Conservation (phyloP, 2,888 invertebrate species). For the Vandiemenella viatica region DNA sequence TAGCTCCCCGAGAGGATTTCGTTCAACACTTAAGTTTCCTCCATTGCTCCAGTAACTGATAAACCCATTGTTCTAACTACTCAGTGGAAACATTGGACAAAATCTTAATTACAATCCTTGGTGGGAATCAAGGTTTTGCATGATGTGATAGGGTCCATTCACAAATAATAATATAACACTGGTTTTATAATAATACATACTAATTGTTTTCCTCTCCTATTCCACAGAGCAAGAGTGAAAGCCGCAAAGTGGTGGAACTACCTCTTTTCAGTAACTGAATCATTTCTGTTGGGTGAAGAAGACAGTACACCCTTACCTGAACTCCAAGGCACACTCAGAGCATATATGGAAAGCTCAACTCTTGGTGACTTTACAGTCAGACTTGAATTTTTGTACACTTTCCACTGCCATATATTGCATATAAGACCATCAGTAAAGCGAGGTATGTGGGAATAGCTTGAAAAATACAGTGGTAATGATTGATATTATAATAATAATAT, state of each 20-base stretch:
- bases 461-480: neutral
- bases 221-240: no score
- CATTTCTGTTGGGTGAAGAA: conserved; percentile 34
- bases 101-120: no score
- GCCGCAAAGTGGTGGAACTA: conserved; percentile 85
- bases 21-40: no score
- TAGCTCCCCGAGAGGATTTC: no score
- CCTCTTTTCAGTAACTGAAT: conserved; percentile 55
- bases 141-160: no score
- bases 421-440: conserved; percentile 31
- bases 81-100: no score
- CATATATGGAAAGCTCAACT: conserved; percentile 69
- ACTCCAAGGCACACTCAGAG: conserved; percentile 41
- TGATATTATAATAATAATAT: neutral
- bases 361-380: conserved; percentile 72
- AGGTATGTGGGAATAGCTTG: conserved; percentile 27
- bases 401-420: conserved; percentile 63
- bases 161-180: no score
- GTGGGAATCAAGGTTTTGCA: no score
- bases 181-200: no score
- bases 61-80: no score
- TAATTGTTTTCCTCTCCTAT: no score
- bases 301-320: conserved; percentile 24
- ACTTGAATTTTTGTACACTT: conserved; percentile 59
- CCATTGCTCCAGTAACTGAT: no score